Base-by-base conservation (phyloP, 2,888 invertebrate species). In the Formica aserva region DNA sequence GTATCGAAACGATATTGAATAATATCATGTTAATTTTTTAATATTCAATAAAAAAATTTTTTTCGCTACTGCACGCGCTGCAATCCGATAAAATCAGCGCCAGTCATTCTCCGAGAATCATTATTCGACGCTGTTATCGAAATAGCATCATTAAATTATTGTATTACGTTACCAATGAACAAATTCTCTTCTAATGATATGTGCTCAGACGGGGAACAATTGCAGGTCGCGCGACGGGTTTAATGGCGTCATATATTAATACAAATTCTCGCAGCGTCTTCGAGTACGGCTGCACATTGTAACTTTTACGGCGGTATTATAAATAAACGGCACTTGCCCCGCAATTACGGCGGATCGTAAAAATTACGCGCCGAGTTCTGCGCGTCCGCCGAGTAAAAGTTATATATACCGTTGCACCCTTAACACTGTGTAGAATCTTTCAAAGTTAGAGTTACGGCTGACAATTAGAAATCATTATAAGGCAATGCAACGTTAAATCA, bases 321-420 rank as follows among this genome's bases (percentile, higher is more conserved):
- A 78, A 78, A 78, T 72, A 78, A 78, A 71, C 72, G 78, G 72
- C 78, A 71, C 78, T 78, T 78, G 78, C 45, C 60, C 35, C 60
- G 72, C 45, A 78, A 78, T 78, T 71, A 60, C 60, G 55, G 45
- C 41, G 60, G 78, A 60, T 78, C 78, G 72, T 78, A 78, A 78
- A 78, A 72, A 78, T 78, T 78, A 72, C 60, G 71, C 32, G 71
- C 32, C 29, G 15, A 15, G 29, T 5, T 38, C n/a, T 41, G n/a
- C 41, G 41, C 1, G n/a, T 52, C 11, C 57, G 22, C 11, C 60
- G 72, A 57, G 48, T 60, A 62, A 80, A 60, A 78, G 32, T 78
- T 69, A 57, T 35, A 45, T 45, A 69, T 22, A 57, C 69, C 29
- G 26, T 29, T 29, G 32, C 18, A 32, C 22, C 41, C 13, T n/a